Percentiles rank a stretch among this genome's conserved stretches.
Evolutionary conservation across 2,888 invertebrate genomes (phyloP).

Genomic region (Aporophyla lueneburgensis): DNA sequence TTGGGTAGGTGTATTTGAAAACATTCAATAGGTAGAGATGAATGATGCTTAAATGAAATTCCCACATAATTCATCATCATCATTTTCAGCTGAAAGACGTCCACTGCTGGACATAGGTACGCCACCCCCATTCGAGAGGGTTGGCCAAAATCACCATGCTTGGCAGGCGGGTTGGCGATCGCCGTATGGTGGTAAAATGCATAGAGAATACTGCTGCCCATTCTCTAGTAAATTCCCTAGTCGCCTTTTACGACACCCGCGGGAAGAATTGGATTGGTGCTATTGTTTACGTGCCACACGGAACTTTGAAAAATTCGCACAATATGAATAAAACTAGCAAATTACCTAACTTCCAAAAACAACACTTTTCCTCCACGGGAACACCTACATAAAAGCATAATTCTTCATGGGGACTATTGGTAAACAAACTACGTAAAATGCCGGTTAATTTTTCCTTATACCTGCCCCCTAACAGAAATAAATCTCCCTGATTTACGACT

Average conservation of each 20-base stretch:
- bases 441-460: constrained; percentile 48
- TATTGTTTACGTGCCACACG: too few species aligned
- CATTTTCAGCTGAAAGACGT: too few species aligned
- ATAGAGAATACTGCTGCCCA: too few species aligned
- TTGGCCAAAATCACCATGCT: too few species aligned
- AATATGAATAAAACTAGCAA: background rate
- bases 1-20: background rate
- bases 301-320: background rate
- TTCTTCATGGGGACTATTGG: constrained; percentile 21
- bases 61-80: too few species aligned
- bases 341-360: background rate
- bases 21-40: background rate
- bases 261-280: too few species aligned
- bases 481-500: constrained; percentile 66
- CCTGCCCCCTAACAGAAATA: constrained; percentile 58
- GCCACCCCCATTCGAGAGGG: too few species aligned
- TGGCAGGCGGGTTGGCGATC: too few species aligned
- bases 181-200: too few species aligned
- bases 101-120: too few species aligned
- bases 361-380: background rate
- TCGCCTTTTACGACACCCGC: too few species aligned
- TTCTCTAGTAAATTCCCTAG: too few species aligned
- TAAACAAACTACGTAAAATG: constrained; percentile 42
- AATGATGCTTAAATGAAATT: background rate
- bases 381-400: constrained; percentile 18